Evolutionary conservation across 2,113 vertebrate genomes (phyloP).

Genomic region (Tupaia tana): DNA sequence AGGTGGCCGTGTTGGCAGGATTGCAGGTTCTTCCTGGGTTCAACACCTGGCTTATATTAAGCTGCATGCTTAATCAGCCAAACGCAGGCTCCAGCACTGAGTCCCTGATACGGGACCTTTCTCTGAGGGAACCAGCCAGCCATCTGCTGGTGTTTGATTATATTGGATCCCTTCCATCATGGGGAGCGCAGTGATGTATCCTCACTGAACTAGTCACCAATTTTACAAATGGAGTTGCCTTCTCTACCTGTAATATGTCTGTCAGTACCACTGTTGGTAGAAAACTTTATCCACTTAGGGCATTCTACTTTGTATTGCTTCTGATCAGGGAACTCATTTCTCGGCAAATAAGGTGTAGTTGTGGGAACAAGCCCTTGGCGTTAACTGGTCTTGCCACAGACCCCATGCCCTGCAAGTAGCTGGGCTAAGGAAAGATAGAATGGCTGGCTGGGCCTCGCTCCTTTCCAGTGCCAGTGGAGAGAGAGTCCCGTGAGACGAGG

Average conservation of each 20-base stretch:
- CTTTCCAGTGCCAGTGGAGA: background rate
- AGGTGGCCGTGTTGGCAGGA: background rate
- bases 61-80: constrained; percentile 20
- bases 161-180: background rate
- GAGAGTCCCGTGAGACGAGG: background rate
- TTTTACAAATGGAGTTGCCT: constrained; percentile 9
- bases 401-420: background rate
- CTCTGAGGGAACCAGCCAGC: constrained; percentile 4
- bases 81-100: background rate
- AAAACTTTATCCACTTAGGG: background rate
- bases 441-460: background rate
- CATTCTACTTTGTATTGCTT: background rate
- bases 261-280: background rate
- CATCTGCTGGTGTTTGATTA: background rate
- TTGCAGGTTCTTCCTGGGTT: background rate
- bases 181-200: background rate
- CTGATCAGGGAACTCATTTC: background rate
- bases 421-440: background rate
- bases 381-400: background rate
- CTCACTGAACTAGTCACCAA: background rate
- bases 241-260: constrained; percentile 3
- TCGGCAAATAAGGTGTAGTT: background rate
- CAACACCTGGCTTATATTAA: background rate
- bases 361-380: background rate
- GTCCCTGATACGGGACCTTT: background rate